Conservation (phyloP, 2,797 vertebrate genomes). For the Thalassophryne amazonica region DNA sequence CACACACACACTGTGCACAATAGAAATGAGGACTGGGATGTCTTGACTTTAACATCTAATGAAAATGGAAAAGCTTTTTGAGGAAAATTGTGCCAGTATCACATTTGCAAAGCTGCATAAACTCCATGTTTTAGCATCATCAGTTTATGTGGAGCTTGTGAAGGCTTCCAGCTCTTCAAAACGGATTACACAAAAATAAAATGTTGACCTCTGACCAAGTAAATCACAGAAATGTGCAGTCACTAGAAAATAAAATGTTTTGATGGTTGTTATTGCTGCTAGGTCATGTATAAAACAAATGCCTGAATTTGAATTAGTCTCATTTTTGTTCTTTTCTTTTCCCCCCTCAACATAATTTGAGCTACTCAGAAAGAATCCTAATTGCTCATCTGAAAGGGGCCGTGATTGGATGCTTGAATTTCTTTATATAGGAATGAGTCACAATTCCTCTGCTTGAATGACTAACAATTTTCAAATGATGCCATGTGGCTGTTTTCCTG, state of each 20-base stretch:
- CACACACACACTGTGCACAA: slow-evolving; percentile 35
- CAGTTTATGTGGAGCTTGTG: neutral
- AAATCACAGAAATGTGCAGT: slow-evolving; percentile 23
- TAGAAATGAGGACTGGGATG: slow-evolving; percentile 34
- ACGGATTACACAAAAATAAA: slow-evolving; percentile 1
- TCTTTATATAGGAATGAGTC: slow-evolving; percentile 64
- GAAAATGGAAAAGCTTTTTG: slow-evolving; percentile 11
- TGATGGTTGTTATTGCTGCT: slow-evolving; percentile 35
- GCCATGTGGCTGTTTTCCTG: slow-evolving; percentile 51
- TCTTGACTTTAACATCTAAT: slow-evolving; percentile 9
- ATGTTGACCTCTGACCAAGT: slow-evolving; percentile 28
- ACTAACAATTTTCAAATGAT: slow-evolving; percentile 60
- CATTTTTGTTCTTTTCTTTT: slow-evolving; percentile 17
- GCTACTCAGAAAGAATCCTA: slow-evolving; percentile 60
- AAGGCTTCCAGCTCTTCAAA: slow-evolving; percentile 15
- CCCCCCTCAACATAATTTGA: slow-evolving; percentile 49
- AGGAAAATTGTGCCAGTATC: neutral
- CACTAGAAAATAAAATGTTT: slow-evolving; percentile 36
- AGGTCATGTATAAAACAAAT: slow-evolving; percentile 46
- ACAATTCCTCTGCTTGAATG: slow-evolving; percentile 54
- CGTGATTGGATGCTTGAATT: slow-evolving; percentile 65
- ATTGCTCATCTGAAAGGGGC: slow-evolving; percentile 66
- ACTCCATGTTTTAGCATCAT: neutral
- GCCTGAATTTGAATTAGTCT: slow-evolving; percentile 49
- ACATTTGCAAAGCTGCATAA: slow-evolving; percentile 25